Evolutionary conservation across 2,888 invertebrate species (phyloP).

Genomic region (Dolichomitus sp.): DNA sequence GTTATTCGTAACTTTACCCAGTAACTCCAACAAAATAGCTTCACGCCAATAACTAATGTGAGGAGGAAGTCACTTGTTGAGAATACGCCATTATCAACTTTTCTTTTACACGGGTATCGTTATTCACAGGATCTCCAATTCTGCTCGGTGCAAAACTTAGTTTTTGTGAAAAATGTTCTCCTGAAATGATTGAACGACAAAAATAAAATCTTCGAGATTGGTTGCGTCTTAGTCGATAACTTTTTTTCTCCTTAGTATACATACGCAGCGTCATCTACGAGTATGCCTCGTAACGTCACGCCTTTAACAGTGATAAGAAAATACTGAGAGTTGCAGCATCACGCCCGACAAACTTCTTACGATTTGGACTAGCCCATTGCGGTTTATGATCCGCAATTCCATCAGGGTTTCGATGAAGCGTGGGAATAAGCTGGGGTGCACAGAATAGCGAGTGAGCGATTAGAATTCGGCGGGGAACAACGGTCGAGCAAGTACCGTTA

Average conservation of each 20-base stretch:
- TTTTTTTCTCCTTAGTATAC: not conserved
- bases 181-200: no score
- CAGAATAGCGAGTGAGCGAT: conserved; percentile 67
- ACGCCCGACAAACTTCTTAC: not conserved
- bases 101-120: no score
- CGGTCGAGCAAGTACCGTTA: conserved; percentile 67
- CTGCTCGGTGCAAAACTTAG: no score
- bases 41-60: no score
- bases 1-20: no score
- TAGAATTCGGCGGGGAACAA: conserved; percentile 66
- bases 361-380: not conserved
- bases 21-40: no score
- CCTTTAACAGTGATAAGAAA: not conserved
- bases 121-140: no score
- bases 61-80: no score
- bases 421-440: conserved; percentile 70
- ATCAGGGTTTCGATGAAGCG: conserved; percentile 67
- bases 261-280: not conserved
- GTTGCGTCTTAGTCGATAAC: not conserved
- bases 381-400: conserved; percentile 43
- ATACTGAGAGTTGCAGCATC: not conserved
- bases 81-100: no score
- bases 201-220: not conserved
- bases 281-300: not conserved
- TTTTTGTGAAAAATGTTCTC: no score